phyloP scores from a whole-genome alignment of 2,113 vertebrate species.

The pig (Sus scrofa) region DNA sequence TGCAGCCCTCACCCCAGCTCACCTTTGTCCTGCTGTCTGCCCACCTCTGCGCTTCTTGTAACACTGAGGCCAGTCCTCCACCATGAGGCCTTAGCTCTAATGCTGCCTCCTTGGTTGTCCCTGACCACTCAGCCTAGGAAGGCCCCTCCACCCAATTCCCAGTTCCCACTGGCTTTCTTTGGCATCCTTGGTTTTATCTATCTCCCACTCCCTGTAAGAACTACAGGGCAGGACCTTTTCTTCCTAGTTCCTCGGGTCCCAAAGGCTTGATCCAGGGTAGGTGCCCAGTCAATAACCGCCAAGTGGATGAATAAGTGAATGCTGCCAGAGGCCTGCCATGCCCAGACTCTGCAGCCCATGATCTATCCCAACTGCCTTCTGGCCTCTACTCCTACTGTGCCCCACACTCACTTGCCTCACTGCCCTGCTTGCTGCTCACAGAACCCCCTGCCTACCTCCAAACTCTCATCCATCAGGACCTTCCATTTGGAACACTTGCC shows the following conservation, averaged over 20 bases:
- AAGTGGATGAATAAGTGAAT: neutral
- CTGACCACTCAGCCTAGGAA: neutral
- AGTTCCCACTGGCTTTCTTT: neutral
- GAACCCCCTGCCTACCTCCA: neutral
- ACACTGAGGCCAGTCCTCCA: neutral
- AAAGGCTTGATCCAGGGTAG: neutral
- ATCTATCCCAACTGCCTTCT: neutral
- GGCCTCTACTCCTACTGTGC: neutral
- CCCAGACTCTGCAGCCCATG: neutral
- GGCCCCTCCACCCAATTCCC: neutral
- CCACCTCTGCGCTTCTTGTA: neutral
- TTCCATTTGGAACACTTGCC: neutral
- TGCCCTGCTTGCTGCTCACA: neutral
- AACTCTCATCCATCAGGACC: neutral
- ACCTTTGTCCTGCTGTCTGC: neutral
- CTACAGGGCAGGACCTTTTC: neutral
- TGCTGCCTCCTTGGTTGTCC: neutral
- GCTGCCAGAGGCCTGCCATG: neutral
- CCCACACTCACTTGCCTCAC: neutral
- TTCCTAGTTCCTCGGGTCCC: neutral
- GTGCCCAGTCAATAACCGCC: neutral
- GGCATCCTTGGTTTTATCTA: neutral
- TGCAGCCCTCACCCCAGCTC: neutral
- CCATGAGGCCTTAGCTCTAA: neutral
- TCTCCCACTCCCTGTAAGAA: neutral